A percentile compares a stretch with the other conserved stretches of the same genome.
These are phyloP conservation scores for Hafferia zeledoni DNA, from an alignment of 2,797 vertebrate genomes.

Conservation along the genomic window DNA sequence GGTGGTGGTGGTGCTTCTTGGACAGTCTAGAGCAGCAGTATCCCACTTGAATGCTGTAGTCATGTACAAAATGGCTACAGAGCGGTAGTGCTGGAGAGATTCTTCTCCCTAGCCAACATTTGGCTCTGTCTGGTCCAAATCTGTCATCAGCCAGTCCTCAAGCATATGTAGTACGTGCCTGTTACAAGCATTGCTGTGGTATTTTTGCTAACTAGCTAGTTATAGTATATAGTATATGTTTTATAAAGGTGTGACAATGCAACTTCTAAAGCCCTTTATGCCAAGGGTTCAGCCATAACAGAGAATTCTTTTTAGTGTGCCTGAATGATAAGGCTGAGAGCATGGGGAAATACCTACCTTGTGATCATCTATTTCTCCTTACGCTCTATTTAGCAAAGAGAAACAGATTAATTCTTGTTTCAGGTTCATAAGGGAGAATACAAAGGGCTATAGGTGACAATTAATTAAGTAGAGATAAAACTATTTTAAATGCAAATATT, in stretches of 20 bases:
- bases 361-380: neutral
- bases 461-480: neutral
- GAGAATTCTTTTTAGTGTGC: neutral
- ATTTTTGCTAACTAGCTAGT: neutral
- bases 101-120: neutral
- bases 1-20: neutral
- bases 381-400: neutral
- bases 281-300: neutral
- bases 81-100: neutral
- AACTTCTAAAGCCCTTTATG: neutral
- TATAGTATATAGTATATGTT: neutral
- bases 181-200: neutral
- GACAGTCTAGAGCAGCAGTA: accelerated
- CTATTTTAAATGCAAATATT: neutral
- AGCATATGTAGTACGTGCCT: neutral
- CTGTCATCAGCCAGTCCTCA: neutral
- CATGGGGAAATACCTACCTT: neutral
- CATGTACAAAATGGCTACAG: neutral
- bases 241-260: neutral
- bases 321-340: neutral
- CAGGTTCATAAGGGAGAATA: neutral
- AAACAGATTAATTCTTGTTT: neutral
- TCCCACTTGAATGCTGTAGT: neutral
- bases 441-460: neutral
- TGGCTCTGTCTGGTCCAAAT: neutral